Conservation (phyloP, 2,888 invertebrate species). For the Agrotis segetum region DNA sequence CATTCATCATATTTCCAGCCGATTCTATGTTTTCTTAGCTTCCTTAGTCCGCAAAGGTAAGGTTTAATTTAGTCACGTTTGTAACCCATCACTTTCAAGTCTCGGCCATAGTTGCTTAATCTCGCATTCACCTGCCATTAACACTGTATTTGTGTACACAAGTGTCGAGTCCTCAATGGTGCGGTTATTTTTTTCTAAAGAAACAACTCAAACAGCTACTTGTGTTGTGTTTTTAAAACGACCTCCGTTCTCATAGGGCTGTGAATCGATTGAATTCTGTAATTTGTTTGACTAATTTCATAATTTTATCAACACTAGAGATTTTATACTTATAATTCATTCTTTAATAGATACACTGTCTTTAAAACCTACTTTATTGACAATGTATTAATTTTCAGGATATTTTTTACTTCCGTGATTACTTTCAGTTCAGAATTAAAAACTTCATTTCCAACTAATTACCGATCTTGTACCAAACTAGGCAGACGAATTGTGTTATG, state of each 20-base stretch:
- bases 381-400: too few species aligned
- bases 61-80: background rate
- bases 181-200: conserved; percentile 62
- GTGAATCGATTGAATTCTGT: conserved; percentile 4
- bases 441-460: background rate
- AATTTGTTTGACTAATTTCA: background rate
- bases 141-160: conserved; percentile 32
- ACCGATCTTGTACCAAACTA: background rate
- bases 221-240: conserved; percentile 58
- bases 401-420: background rate
- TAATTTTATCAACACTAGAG: background rate
- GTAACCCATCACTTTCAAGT: conserved; percentile 26
- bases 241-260: conserved; percentile 53
- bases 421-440: background rate
- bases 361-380: background rate
- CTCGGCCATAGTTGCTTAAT: conserved; percentile 12
- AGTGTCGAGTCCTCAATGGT: conserved; percentile 47
- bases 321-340: too few species aligned
- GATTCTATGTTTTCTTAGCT: too few species aligned
- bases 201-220: conserved; percentile 60
- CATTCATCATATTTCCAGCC: too few species aligned
- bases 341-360: too few species aligned
- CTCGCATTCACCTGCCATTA: conserved; percentile 4
- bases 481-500: background rate
- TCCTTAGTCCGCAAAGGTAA: too few species aligned